These are phyloP conservation scores for Tinea semifulvella DNA, from an alignment of 2,888 invertebrate genomes.

Conservation along the genomic window DNA sequence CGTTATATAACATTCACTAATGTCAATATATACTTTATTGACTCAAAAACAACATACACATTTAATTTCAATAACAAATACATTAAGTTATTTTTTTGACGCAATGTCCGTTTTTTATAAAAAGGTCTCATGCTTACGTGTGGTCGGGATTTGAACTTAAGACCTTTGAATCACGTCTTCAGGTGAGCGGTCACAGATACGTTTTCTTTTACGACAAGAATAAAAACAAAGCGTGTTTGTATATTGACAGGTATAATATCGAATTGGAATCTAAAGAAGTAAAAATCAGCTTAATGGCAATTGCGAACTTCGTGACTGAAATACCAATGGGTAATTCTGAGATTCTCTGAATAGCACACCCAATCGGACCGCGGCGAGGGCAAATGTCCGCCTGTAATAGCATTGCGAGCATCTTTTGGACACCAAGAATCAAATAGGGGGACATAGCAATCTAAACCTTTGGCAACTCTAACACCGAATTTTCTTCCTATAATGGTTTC, in stretches of 20 bases:
- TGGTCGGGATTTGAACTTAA: too few species aligned
- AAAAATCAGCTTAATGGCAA: slow-evolving; percentile 58
- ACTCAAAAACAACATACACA: too few species aligned
- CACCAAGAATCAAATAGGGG: slow-evolving; percentile 23
- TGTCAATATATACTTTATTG: too few species aligned
- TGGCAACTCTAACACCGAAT: not conserved
- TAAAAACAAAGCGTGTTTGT: not conserved
- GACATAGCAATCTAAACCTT: slow-evolving; percentile 5
- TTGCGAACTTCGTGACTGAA: slow-evolving; percentile 52
- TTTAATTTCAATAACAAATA: too few species aligned
- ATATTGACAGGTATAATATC: not conserved
- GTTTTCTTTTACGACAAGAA: too few species aligned
- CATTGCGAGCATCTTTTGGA: slow-evolving; percentile 50
- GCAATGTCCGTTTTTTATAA: too few species aligned
- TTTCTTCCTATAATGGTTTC: too few species aligned
- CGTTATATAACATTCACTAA: too few species aligned
- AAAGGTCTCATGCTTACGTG: too few species aligned
- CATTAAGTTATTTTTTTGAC: too few species aligned
- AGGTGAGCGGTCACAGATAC: too few species aligned
- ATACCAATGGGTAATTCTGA: slow-evolving; percentile 62
- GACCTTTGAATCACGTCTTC: too few species aligned
- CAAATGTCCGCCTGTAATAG: slow-evolving; percentile 60
- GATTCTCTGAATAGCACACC: slow-evolving; percentile 48
- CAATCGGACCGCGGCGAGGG: slow-evolving; percentile 32
- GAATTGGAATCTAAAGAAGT: slow-evolving; percentile 59